Base-by-base conservation (phyloP, 2,888 invertebrate species). In the Mythimna pallens region DNA sequence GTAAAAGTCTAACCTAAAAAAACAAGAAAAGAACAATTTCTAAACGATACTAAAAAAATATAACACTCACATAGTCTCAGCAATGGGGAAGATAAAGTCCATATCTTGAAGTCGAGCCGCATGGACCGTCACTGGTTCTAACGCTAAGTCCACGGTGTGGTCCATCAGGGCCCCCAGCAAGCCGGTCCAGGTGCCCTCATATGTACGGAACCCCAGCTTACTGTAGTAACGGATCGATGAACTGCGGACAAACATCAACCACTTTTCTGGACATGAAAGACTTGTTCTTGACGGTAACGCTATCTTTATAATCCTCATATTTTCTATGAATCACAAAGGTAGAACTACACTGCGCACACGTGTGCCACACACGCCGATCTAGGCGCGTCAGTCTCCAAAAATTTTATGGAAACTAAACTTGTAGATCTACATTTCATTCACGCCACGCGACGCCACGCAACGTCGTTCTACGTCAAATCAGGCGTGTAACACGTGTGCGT, bases 41-140 rank as follows among this genome's bases (percentile, higher is more conserved):
- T 25, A 22, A 22, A 55, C 1, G 2, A 8, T n/a, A n/a, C 12
- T 3, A 10, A 47, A 47, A 7, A 17, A 47, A 47, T 20, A 47
- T 6, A 17, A 22, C 7, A 79, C 96, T 92, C 85, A 97, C 97
- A 96, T 96, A 36, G 97, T 97, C 83, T 96, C 96, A 68, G 97
- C 96, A n/a, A 97, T 96, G 20, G 97, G 97, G 85, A 97, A 97
- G 59, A 97, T 96, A 80, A 97, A 97, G 72, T 96, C 94, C 97
- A 97, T 97, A 65, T 97, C 96, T 25, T 94, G 92, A 58, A 96
- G 93, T 43, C 96, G 93, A 5, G 97, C 93, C 1, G 95, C 90
- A 64, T 96, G 96, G 0, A 96, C 95, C 0, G 97, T 97, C 22
- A 97, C 97, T 2, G 97, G 97, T 73, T 97, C 97, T 57, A 97